These are phyloP conservation scores for Caerostris extrusa DNA, from an alignment of 1,140 invertebrate genomes.

Conservation along the genomic window DNA sequence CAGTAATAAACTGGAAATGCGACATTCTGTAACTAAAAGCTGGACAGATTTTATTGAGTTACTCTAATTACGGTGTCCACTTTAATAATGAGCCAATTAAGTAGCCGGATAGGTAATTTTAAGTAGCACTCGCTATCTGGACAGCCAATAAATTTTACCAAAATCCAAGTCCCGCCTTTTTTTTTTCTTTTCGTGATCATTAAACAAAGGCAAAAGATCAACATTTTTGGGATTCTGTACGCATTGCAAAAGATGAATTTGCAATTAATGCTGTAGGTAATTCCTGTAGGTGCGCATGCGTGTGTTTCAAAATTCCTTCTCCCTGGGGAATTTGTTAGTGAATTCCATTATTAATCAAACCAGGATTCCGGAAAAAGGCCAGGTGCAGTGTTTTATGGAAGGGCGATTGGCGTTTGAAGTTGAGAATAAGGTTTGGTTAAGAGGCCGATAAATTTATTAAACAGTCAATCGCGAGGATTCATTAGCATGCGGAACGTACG, in stretches of 20 bases:
- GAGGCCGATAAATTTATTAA: not conserved
- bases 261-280: conserved; percentile 23
- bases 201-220: not conserved
- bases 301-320: not conserved
- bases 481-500: not conserved
- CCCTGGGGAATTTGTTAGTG: not conserved
- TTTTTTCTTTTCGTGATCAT: not conserved
- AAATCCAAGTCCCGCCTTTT: not conserved
- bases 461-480: not conserved
- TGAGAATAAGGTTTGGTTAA: too few relatives aligned
- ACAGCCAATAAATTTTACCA: conserved; percentile 1
- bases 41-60: conserved; percentile 40
- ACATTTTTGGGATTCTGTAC: conserved; percentile 4
- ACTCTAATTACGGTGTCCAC: conserved; percentile 24
- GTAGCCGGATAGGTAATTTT: not conserved
- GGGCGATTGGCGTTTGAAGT: not conserved
- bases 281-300: not conserved
- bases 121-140: not conserved
- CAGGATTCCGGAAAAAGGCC: not conserved
- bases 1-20: conserved; percentile 19
- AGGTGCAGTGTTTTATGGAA: not conserved
- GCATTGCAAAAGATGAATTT: not conserved
- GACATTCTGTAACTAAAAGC: not conserved
- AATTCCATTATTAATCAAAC: conserved; percentile 22
- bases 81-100: conserved; percentile 46